Base-by-base conservation (phyloP, 1,140 invertebrate species). In the Brachionus rubens region DNA sequence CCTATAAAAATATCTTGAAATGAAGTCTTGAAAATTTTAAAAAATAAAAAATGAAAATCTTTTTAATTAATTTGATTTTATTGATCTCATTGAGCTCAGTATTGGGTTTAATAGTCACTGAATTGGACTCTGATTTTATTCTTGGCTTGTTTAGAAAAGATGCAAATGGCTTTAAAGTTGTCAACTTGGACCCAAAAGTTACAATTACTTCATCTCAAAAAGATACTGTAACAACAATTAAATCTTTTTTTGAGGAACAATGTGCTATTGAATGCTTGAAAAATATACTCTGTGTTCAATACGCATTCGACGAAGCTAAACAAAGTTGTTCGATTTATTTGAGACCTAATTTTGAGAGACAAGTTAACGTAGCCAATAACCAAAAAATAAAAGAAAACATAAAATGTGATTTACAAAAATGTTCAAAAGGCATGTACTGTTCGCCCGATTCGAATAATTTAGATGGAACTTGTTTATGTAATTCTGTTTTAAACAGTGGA, bases 201-300 rank as follows among this genome's bases (percentile, higher is more conserved):
- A 19, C 16, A 16, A 16, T 59, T 7, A 3, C 26, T 7, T 36
- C 28, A 19, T 16, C 19, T 4, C 19, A 16, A 33, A 33, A 59
- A 36, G 54, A 59, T n/a, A 33, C 36, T 33, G 36, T 1, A 36
- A 36, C 36, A 33, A 36, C 2, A 14, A 16, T 70, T n/a, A 70
- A 46, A 50, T 50, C 50, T 21, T 50, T 72, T 30, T 72, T 50
- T 54, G 68, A 72, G 28, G 68, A 72, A 7, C 68, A 72, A 54
- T 72, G 68, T 40, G 68, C 68, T 28, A 48, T 72, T 26, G 68
- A 72, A 54, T 72, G 68, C 47, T 72, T 72, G 28, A 72, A 41
- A 28, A 72, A 72, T 24, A 9, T 72, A 10, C 26, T 50, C 26
- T 72, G 68, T 36, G 33, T 50, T 50, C 14, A 48, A 1, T 72